These are phyloP conservation scores for Abscondita cerata DNA, from an alignment of 2,888 invertebrate genomes.

Conservation along the genomic window DNA sequence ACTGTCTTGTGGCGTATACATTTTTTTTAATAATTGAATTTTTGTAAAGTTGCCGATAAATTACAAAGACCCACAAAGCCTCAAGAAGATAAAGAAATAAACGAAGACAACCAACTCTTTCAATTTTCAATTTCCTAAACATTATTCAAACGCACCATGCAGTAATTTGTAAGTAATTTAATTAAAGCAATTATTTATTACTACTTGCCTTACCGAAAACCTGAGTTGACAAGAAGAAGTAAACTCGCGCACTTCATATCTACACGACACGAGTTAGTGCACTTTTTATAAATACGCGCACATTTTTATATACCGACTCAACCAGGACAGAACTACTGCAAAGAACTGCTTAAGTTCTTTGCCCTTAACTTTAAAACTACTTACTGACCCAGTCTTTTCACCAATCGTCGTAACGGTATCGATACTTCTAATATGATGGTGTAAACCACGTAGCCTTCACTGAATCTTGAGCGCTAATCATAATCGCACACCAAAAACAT, in stretches of 20 bases:
- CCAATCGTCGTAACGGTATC: conserved; percentile 40
- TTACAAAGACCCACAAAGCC: conserved; percentile 16
- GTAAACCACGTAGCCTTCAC: conserved; percentile 29
- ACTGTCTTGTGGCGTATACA: conserved; percentile 21
- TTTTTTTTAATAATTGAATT: neutral
- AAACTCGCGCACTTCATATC: conserved; percentile 35
- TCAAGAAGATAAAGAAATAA: conserved; percentile 13
- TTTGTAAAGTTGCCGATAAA: neutral
- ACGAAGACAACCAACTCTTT: conserved; percentile 10
- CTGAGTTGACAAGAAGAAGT: conserved; percentile 29
- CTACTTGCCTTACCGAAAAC: conserved; percentile 36
- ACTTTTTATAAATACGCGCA: conserved; percentile 24
- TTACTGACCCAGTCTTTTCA: conserved; percentile 39
- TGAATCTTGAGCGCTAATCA: neutral
- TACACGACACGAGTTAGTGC: conserved; percentile 23
- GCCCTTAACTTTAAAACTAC: conserved; percentile 25
- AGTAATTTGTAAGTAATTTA: conserved; percentile 11
- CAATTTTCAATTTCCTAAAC: neutral
- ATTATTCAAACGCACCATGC: conserved; percentile 6
- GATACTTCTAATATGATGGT: conserved; percentile 28
- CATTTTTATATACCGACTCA: conserved; percentile 17
- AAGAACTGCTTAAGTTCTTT: conserved; percentile 13
- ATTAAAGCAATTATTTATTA: conserved; percentile 16
- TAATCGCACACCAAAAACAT: neutral
- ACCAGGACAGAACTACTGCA: conserved; percentile 31